A percentile compares a stretch with the other conserved stretches of the same genome.
phyloP scores from a whole-genome alignment of 1,140 invertebrate genomes.

The Trachelipus rathkii region DNA sequence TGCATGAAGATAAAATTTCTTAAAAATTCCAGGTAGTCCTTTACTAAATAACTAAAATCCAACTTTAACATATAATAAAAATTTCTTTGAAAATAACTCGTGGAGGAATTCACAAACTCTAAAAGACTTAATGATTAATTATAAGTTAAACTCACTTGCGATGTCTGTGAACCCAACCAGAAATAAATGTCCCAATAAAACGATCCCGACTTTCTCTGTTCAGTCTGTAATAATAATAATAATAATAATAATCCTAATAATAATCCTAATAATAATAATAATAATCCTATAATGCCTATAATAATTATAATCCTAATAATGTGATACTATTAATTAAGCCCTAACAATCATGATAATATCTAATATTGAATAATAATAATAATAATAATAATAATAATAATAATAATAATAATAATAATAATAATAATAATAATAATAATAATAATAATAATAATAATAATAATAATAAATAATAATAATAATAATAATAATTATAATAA shows the following conservation, averaged over 20 bases:
- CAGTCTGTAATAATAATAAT: slow-evolving; percentile 51
- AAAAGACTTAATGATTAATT: no score
- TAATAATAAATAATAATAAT: background rate
- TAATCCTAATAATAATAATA: background rate
- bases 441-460: slow-evolving; percentile 19
- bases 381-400: background rate
- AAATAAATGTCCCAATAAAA: slow-evolving; percentile 76
- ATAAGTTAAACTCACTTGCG: slow-evolving; percentile 63
- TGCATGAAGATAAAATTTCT: no score
- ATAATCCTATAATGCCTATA: background rate
- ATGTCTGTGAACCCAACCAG: slow-evolving; percentile 78
- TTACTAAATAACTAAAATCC: no score
- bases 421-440: background rate
- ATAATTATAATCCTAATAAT: slow-evolving; percentile 12
- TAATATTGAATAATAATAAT: slow-evolving; percentile 22
- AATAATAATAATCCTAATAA: slow-evolving; percentile 12
- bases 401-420: slow-evolving; percentile 29
- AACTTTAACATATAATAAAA: no score
- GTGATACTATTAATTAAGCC: no score
- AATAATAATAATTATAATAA: no score
- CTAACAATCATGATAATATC: background rate
- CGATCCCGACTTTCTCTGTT: slow-evolving; percentile 52
- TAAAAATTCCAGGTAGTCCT: no score
- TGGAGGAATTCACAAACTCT: no score
- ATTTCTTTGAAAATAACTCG: no score